Conservation (phyloP, 2,888 invertebrate genomes). For the Entomobrya multifasciata region DNA sequence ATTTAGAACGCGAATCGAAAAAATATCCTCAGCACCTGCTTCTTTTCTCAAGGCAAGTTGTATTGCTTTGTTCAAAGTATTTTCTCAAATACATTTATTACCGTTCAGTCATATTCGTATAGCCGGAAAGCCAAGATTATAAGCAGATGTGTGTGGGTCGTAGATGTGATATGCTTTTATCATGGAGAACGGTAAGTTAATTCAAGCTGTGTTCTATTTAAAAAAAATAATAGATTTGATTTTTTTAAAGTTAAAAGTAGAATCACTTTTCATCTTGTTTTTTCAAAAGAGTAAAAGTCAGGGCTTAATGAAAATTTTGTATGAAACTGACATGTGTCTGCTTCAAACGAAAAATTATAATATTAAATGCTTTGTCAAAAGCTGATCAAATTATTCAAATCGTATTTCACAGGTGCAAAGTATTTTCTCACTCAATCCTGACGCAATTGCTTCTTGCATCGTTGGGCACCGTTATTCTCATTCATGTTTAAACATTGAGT, state of each 20-base stretch:
- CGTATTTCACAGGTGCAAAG: slow-evolving; percentile 24
- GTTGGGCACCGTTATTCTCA: slow-evolving; percentile 1
- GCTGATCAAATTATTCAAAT: too few species aligned
- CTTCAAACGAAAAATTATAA: background rate
- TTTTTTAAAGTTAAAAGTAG: background rate
- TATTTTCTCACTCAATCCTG: background rate
- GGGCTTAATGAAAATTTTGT: background rate
- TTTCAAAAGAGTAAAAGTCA: background rate
- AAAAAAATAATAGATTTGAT: background rate
- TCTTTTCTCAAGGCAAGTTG: slow-evolving; percentile 4
- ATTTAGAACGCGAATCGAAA: too few species aligned
- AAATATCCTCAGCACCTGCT: background rate
- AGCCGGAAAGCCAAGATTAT: slow-evolving; percentile 7
- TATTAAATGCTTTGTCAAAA: too few species aligned
- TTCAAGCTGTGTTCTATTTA: background rate
- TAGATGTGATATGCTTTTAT: background rate
- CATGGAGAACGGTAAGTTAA: slow-evolving; percentile 54
- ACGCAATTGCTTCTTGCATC: background rate
- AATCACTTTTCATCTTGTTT: background rate
- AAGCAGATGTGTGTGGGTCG: slow-evolving; percentile 49
- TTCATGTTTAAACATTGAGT: slow-evolving; percentile 9
- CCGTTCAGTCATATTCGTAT: background rate
- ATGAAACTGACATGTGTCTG: slow-evolving; percentile 4
- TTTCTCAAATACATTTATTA: slow-evolving; percentile 29
- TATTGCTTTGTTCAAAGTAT: too few species aligned